Evolutionary conservation across 1,140 invertebrate genomes (phyloP), one percentile per base, ranked within the genome.

Genomic region (Rhyzopertha dominica): DNA sequence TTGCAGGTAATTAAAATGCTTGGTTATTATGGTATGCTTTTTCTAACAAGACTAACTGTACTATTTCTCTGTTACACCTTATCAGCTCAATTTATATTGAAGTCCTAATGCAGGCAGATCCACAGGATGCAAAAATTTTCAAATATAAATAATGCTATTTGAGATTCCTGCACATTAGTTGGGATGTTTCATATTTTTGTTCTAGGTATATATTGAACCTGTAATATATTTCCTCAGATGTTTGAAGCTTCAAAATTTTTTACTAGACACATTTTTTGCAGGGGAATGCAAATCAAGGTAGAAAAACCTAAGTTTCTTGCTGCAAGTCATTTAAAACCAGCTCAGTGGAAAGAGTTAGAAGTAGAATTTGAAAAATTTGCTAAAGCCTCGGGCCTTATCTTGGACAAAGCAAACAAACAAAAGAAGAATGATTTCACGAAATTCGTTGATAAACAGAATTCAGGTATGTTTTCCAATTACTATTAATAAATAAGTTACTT

Each of bases 301-400:
- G 49, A 62, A 5, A 71, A 71, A 41, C 4, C 53, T 5, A 63
- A 68, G 43, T 35, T 72, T 4, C 54, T 62, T 43, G 46, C 58
- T 9, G 60, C 63, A 28, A 72, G 69, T 52, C 63, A 68, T 34
- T 51, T 72, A 35, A 66, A 62, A 8, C 55, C 62, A 10, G 50
- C 57, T 17, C 68, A 72, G 31, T 72, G 64, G 62, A 65, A 63
- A 40, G 61, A 66, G 37, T 40, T 72, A 1, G 55, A 67, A 19
- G 53, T 51, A 13, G 56, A 64, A 20, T 71, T 69, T 67, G 61
- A 67, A 26, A 62, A 54, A 26, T 61, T 69, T 57, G 49, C 45
- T 12, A 32, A 32, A 37, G n/a, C 37, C 25, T 3, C 26, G 16
- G 47, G 43, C n/a, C 10, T 23, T 39, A 30, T 51, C 16, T 12